Base-by-base conservation (phyloP, 2,888 invertebrate species). In the Osmoderma eremita region DNA sequence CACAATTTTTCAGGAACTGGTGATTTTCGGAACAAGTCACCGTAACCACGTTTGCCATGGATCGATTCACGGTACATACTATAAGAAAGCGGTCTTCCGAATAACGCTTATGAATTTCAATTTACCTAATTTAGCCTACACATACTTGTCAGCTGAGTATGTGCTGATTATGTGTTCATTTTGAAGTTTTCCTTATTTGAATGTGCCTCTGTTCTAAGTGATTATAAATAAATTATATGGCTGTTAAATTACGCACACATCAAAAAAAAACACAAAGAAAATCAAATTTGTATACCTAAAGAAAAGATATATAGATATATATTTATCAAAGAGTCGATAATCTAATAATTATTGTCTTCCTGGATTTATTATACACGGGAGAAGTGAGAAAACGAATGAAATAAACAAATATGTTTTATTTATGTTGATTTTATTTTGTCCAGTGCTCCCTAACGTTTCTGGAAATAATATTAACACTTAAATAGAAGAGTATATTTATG, bases 311-410 rank as follows among this genome's bases (percentile, higher is more conserved):
- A 24, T 38, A 12, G 12, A 17, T 38, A 18, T 36, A 38, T 53
- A 12, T 53, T 10, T 49, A 20, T 15, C 39, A 36, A 53, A 53
- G 12, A n/a, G 17, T 12, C 18, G 18, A 38, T 53, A 17, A 38
- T 53, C n/a, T 30, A 30, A 17, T 17, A n/a, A 42, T 53, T 38
- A 53, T 53, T 36, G 53, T 53, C 53, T 53, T 53, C 53, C 53
- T 17, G 38, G 17, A 53, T 53, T 53, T 53, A 36, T 53, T 53
- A 15, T 53, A 39, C 53, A 53, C 39, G 10, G 36, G n/a, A 39
- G 38, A 18, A 17, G 17, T 17, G 38, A 36, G 12, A 53, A 53
- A 38, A 12, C 18, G 53, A 53, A 17, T 38, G 18, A 13, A 30
- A 50, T 24, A 53, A 53, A 53, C 17, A 53, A 53, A 53, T 38